phyloP scores from a whole-genome alignment of 2,888 invertebrate genomes.

The Ophion ellenae region DNA sequence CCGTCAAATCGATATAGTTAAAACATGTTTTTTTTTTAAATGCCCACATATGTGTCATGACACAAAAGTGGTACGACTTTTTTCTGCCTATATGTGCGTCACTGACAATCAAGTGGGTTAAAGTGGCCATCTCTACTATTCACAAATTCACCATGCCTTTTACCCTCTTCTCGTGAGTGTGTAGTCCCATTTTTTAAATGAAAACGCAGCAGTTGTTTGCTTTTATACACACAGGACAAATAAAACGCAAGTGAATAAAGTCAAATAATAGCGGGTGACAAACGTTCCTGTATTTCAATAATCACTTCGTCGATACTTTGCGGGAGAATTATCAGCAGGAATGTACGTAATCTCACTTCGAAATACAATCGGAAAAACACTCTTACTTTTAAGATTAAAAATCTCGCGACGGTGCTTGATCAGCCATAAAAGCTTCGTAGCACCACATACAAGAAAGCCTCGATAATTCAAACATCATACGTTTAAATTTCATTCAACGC shows the following conservation, averaged over 20 bases:
- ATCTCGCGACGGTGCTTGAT: slow-evolving; percentile 40
- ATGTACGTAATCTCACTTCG: slow-evolving; percentile 61
- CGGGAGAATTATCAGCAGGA: slow-evolving; percentile 49
- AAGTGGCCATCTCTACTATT: too few species aligned
- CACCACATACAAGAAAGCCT: slow-evolving; percentile 54
- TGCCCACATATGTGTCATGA: too few species aligned
- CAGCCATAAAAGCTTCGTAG: slow-evolving; percentile 41
- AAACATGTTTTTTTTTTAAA: too few species aligned
- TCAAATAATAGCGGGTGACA: slow-evolving; percentile 14
- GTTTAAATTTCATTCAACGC: slow-evolving; percentile 31
- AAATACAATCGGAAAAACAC: slow-evolving; percentile 60
- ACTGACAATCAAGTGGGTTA: too few species aligned
- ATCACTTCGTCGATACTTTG: slow-evolving; percentile 47
- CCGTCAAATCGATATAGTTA: too few species aligned
- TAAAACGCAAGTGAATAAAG: slow-evolving; percentile 22
- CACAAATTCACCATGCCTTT: neutral
- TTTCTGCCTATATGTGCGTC: too few species aligned
- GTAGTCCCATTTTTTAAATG: neutral
- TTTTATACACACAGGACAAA: slow-evolving; percentile 34
- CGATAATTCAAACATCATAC: slow-evolving; percentile 44
- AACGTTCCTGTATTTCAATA: slow-evolving; percentile 60
- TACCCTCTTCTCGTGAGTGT: neutral
- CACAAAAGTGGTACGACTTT: too few species aligned
- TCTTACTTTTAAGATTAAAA: slow-evolving; percentile 33
- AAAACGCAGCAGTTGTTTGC: neutral